Evolutionary conservation across 2,797 vertebrate species (phyloP).

Genomic region (Knipowitschia caucasica): DNA sequence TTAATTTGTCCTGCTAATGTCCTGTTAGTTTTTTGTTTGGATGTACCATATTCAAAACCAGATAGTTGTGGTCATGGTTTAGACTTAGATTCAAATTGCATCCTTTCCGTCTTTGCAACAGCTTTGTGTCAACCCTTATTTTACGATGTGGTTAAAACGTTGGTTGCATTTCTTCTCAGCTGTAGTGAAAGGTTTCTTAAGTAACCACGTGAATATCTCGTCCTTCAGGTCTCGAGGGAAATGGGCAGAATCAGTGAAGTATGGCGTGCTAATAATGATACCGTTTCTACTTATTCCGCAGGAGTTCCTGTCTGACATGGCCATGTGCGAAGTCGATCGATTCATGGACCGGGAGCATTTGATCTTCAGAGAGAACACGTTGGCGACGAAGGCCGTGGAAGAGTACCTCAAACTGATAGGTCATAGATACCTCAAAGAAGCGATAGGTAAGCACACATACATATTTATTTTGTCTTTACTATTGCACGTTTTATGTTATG

Average conservation of each 20-base stretch:
- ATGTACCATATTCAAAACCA: no score
- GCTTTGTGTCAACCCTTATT: neutral
- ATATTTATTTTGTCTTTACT: no score
- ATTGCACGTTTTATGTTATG: no score
- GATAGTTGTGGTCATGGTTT: no score
- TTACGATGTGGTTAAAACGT: neutral
- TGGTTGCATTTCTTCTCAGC: neutral
- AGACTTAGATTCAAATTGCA: no score
- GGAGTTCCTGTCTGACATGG: constrained; percentile 99
- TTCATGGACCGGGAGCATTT: constrained; percentile 97
- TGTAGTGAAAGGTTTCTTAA: neutral
- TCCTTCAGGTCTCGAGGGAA: neutral
- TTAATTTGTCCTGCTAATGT: no score
- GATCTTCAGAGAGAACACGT: constrained; percentile 97
- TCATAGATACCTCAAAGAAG: constrained; percentile 99
- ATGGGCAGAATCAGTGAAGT: neutral
- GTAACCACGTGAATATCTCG: neutral
- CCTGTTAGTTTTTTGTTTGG: no score
- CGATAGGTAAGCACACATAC: constrained; percentile 83
- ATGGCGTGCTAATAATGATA: neutral
- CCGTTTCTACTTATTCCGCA: constrained; percentile 47
- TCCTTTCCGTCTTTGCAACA: no score
- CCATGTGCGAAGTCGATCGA: constrained; percentile 95
- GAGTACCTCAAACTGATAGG: constrained; percentile 98
- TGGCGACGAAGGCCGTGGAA: constrained; percentile 98